phyloP scores from a whole-genome alignment of 2,797 vertebrate genomes.

The Sandelia bainsii region DNA sequence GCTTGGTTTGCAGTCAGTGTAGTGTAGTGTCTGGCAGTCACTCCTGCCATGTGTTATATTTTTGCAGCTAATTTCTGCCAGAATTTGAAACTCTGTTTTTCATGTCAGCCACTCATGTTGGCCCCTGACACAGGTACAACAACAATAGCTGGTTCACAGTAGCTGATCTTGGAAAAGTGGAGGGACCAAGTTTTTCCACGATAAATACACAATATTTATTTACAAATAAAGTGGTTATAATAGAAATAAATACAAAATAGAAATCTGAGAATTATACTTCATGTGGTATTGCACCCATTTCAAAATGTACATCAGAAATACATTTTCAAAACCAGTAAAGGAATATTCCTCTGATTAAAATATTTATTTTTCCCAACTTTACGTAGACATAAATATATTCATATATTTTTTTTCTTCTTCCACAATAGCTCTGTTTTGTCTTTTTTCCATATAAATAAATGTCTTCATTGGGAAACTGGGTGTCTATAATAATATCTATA shows the following conservation, averaged over 20 bases:
- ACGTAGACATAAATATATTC: constrained; percentile 99
- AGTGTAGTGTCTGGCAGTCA: no score
- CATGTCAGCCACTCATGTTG: constrained; percentile 21
- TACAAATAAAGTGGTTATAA: constrained; percentile 99
- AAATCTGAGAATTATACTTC: constrained; percentile 99
- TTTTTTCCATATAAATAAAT: constrained; percentile 98
- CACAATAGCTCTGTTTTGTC: constrained; percentile 93
- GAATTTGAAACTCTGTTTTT: constrained; percentile 44
- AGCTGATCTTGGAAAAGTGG: constrained; percentile 83
- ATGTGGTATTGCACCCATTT: constrained; percentile 99
- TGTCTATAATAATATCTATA: constrained; percentile 86
- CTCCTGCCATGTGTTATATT: constrained; percentile 46
- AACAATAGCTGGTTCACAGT: constrained; percentile 84
- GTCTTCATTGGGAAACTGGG: constrained; percentile 98
- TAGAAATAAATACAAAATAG: constrained; percentile 99
- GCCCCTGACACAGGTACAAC: constrained; percentile 20
- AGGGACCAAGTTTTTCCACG: constrained; percentile 92
- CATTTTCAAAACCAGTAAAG: constrained; percentile 97
- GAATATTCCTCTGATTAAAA: constrained; percentile 99
- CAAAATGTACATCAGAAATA: constrained; percentile 99
- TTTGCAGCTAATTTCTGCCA: constrained; percentile 63
- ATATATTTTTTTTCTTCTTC: constrained; percentile 94
- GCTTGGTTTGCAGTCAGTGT: constrained; percentile 72
- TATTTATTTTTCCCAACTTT: constrained; percentile 98
- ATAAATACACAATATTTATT: constrained; percentile 99